Evolutionary conservation across 2,888 invertebrate species (phyloP).

Genomic region (Epinotia demarniana): DNA sequence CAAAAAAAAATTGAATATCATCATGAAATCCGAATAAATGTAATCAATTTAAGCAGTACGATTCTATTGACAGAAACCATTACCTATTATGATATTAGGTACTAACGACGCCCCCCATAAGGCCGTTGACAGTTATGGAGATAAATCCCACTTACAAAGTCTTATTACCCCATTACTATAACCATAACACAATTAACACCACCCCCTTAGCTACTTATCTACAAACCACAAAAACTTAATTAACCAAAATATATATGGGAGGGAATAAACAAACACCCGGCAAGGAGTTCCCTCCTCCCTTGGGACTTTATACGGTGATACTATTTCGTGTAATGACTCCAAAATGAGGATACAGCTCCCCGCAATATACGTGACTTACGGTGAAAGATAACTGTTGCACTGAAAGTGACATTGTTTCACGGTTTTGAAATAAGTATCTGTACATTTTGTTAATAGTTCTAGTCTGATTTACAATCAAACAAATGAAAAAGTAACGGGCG

Average conservation of each 20-base stretch:
- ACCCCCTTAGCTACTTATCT: slow-evolving; percentile 62
- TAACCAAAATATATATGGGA: slow-evolving; percentile 80
- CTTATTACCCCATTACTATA: slow-evolving; percentile 58
- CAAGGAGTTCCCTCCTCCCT: slow-evolving; percentile 69
- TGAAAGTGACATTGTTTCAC: slow-evolving; percentile 24
- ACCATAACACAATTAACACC: slow-evolving; percentile 48
- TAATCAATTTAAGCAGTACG: background rate
- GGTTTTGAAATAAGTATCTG: background rate
- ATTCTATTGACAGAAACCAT: background rate
- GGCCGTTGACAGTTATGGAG: slow-evolving; percentile 17
- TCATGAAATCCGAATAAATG: background rate
- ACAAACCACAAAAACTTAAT: slow-evolving; percentile 81
- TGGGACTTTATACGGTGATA: slow-evolving; percentile 81
- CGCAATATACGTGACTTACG: slow-evolving; percentile 64
- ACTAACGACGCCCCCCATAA: background rate
- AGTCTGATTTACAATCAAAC: too few species aligned
- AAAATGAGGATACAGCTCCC: slow-evolving; percentile 80
- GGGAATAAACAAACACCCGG: slow-evolving; percentile 76
- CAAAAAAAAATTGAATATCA: background rate
- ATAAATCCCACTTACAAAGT: slow-evolving; percentile 53
- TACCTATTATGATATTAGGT: background rate
- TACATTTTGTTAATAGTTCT: too few species aligned
- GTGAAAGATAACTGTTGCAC: slow-evolving; percentile 14
- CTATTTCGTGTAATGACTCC: slow-evolving; percentile 84
- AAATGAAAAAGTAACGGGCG: too few species aligned